Percentiles rank a stretch among this genome's conserved stretches.
Evolutionary conservation across 1,140 invertebrate genomes (phyloP).

Genomic region (Drosophila ercepeae): DNA sequence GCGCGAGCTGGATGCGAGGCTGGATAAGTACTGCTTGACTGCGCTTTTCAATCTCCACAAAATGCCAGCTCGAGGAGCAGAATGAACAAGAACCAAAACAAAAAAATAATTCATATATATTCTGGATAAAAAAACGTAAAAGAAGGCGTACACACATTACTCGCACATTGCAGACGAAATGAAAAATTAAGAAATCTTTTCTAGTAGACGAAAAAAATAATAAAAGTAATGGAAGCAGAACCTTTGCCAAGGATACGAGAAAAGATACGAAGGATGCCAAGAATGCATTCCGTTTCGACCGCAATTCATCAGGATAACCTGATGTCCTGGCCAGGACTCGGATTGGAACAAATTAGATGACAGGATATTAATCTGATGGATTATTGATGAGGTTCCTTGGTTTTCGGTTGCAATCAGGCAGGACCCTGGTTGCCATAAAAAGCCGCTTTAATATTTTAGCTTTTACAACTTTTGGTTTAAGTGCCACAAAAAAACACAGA

Average conservation of each 20-base stretch:
- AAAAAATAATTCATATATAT: neutral
- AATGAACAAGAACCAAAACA: neutral
- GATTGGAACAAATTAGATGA: conserved; percentile 60
- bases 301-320: conserved; percentile 36
- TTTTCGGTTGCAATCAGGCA: conserved; percentile 2
- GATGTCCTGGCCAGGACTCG: conserved; percentile 30
- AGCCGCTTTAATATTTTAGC: neutral
- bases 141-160: conserved; percentile 20
- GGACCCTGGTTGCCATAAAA: neutral
- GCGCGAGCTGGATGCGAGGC: neutral
- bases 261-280: conserved; percentile 1
- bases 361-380: conserved; percentile 60
- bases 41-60: conserved; percentile 77
- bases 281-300: conserved; percentile 32
- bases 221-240: conserved; percentile 52
- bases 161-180: conserved; percentile 10
- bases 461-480: neutral
- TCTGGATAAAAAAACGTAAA: neutral
- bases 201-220: conserved; percentile 22
- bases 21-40: conserved; percentile 60
- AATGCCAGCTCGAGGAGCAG: conserved; percentile 30
- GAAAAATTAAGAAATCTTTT: conserved; percentile 65
- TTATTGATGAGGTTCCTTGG: conserved; percentile 15
- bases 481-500: neutral
- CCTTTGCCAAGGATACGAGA: neutral